Conservation (phyloP, 2,797 vertebrate species). For the Jordanella pulchra region DNA sequence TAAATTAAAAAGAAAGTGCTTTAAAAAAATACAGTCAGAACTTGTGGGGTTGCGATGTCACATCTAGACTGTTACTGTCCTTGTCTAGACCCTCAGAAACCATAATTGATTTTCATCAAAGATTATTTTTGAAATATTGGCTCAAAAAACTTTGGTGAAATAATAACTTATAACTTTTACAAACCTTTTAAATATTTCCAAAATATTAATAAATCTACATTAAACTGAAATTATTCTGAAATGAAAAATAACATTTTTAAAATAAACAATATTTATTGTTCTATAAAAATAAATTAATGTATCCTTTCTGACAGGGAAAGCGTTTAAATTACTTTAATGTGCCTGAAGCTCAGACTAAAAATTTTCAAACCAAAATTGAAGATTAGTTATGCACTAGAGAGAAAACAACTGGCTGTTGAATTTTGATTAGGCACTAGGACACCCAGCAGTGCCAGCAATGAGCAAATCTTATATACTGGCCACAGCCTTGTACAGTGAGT, state of each 20-base stretch:
- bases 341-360: conserved; percentile 29
- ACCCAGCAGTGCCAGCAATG: conserved; percentile 32
- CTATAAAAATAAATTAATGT: neutral
- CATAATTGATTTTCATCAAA: too few species aligned
- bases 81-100: neutral
- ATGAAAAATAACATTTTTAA: neutral
- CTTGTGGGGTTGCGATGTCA: neutral
- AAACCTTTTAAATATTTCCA: neutral
- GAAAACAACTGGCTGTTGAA: conserved; percentile 56
- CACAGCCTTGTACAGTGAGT: conserved; percentile 25
- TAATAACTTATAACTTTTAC: neutral
- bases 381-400: conserved; percentile 55
- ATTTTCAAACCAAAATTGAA: conserved; percentile 63
- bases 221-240: neutral
- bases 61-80: neutral
- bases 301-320: neutral
- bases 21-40: neutral
- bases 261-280: neutral
- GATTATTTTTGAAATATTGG: too few species aligned
- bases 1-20: neutral
- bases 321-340: neutral
- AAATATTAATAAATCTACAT: neutral
- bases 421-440: conserved; percentile 62
- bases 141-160: neutral
- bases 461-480: conserved; percentile 3